Base-by-base conservation (phyloP, 2,797 vertebrate genomes). In the Rhincodon typus region DNA sequence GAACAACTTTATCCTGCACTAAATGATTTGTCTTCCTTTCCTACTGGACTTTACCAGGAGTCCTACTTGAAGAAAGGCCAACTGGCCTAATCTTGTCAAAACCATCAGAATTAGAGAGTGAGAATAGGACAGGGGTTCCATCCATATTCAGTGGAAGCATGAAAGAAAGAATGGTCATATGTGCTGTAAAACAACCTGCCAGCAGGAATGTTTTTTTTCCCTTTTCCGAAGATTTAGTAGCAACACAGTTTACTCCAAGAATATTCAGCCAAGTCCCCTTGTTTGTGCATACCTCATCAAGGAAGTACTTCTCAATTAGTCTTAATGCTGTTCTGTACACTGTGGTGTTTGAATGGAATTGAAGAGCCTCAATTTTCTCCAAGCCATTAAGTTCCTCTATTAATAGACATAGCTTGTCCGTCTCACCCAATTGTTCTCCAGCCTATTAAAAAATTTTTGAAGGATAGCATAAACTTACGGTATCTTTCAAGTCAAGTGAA, bases 301-400 rank as follows among this genome's bases (percentile, higher is more conserved):
- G 96, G 88, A 99, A 99, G 97, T 98, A 98, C 96, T 97, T 99
- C 84, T 99, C 98, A 0, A 99, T 98, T 74, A 99, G 97, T 8
- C 19, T 96, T 84, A 98, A 97, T 0, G 99, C 98, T n/a, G 98
- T 96, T 96, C 96, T 97, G 96, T 98, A 98, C 72, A 99, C 97
- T 5, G 97, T 96, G 10, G 96, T 97, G 66, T 99, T 99, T 62
- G 98, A 97, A 0, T 99, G 98, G 96, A 97, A 98, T 96, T 99
- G 99, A 84, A 99, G 97, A 6, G 97, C 96, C 96, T 99, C 98
- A 0, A 99, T 98, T 93, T 97, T 98, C 95, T 99, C 98, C 96
- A 99, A 96, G 0, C 98, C 98, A 77, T 97, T 98, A 0, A 98
- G 96, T 95, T 98, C 98, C 77, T 99, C 98, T 3, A 99, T 96